Percentiles rank a stretch among this genome's conserved stretches.
These are phyloP conservation scores for Acanthurus tractus DNA, from an alignment of 2,797 vertebrate species.

Conservation along the genomic window DNA sequence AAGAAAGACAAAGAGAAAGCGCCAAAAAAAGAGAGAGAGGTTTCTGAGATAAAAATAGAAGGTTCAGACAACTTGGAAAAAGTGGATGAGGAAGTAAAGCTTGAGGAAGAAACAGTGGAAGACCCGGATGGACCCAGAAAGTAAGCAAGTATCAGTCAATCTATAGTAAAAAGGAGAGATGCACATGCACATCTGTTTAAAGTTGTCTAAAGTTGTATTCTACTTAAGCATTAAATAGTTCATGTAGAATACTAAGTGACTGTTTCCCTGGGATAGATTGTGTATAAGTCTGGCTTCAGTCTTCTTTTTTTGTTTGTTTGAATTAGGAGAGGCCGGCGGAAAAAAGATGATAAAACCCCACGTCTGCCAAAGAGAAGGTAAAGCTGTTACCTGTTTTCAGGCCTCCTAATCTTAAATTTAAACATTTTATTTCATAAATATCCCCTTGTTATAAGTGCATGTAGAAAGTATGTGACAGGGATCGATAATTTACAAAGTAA, in stretches of 20 bases:
- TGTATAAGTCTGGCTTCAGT: background rate
- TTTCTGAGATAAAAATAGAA: slow-evolving; percentile 91
- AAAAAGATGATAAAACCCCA: slow-evolving; percentile 98
- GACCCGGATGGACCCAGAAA: slow-evolving; percentile 94
- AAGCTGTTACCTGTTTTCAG: slow-evolving; percentile 32
- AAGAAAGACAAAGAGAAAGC: slow-evolving; percentile 91
- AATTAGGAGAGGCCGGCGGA: slow-evolving; percentile 92
- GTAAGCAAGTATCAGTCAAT: slow-evolving; percentile 81
- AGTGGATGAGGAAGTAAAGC: slow-evolving; percentile 86
- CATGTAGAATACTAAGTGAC: background rate
- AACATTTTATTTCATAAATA: background rate
- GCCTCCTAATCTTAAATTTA: background rate
- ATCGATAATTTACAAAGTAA: background rate
- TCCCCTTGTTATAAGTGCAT: background rate
- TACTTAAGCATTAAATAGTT: background rate
- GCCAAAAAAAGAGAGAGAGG: slow-evolving; percentile 88
- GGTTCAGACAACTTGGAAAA: slow-evolving; percentile 76
- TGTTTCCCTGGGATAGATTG: background rate
- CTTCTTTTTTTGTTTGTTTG: slow-evolving; percentile 1
- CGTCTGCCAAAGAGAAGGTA: slow-evolving; percentile 96
- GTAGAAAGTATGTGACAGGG: background rate
- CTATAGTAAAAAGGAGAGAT: background rate
- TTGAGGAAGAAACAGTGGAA: slow-evolving; percentile 90
- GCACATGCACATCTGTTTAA: background rate
- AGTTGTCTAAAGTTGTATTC: background rate